phyloP scores from a whole-genome alignment of 2,113 vertebrate species.

The Neotragus moschatus region DNA sequence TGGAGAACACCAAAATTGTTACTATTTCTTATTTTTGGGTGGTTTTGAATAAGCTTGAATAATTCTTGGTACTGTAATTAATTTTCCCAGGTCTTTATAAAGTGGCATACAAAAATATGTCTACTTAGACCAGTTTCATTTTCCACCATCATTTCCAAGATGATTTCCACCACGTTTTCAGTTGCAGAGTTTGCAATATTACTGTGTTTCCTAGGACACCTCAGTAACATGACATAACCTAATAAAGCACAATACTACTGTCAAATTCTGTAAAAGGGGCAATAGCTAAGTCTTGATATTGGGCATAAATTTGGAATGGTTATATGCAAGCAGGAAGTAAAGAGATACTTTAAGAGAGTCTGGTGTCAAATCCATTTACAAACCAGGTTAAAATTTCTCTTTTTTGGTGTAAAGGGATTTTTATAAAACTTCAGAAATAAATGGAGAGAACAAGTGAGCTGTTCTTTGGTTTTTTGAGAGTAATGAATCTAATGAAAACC shows the following conservation, averaged over 20 bases:
- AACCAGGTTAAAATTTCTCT: background rate
- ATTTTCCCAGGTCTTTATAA: conserved; percentile 10
- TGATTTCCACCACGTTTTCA: background rate
- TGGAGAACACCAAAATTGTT: background rate
- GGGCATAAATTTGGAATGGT: conserved; percentile 60
- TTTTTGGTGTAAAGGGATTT: background rate
- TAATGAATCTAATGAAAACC: background rate
- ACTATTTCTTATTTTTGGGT: background rate
- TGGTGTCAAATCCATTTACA: background rate
- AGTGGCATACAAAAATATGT: background rate
- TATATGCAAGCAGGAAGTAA: conserved; percentile 71
- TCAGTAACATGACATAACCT: conserved; percentile 67
- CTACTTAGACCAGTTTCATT: background rate
- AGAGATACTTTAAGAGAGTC: conserved; percentile 62
- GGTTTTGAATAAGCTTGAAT: background rate
- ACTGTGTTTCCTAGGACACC: conserved; percentile 54
- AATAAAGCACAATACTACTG: conserved; percentile 68
- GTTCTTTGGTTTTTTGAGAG: background rate
- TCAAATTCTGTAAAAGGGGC: conserved; percentile 58
- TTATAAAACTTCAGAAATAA: background rate
- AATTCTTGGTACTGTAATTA: background rate
- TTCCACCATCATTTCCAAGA: background rate
- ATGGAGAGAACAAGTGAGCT: background rate
- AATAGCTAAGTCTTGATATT: conserved; percentile 66
- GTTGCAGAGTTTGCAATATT: background rate